Evolutionary conservation across 92 coral and sea anemone species (phyloP), one percentile per base, ranked within the genome.

Genomic region (Zoanthus sociatus): DNA sequence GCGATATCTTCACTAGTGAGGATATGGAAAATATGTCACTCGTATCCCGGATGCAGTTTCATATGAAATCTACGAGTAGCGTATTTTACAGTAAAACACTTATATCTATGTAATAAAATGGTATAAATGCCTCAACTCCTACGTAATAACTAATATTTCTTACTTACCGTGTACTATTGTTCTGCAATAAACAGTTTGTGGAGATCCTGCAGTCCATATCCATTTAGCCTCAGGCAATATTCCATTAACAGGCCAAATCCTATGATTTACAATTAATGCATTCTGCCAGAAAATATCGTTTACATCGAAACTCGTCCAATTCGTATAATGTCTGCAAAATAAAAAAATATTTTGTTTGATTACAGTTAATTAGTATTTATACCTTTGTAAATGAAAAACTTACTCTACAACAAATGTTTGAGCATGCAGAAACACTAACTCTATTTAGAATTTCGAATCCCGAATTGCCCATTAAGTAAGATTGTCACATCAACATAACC

Each of bases 251-350:
- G 81, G 81, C 81, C 81, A 76, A 21, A 0, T 0, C 16, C 16
- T 7, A 7, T 46, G 79, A 6, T 5, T 76, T 16, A 13, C 5
- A 51, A 50, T 14, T 1, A 76, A 67, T n/a, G 81, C 81, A 16
- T 76, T 76, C 50, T 32, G 9, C 81, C 81, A 76, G 81, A 4
- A n/a, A 26, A 76, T 21, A 17, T 76, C 81, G 45, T 76, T 76
- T 13, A 76, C 47, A 76, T 76, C 66, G 6, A 48, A 48, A 6
- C 21, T 51, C 21, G 60, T 48, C 81, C 81, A 76, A 48, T 51
- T 44, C 50, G 10, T 76, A 10, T 18, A 50, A 48, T 7, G 32
- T 33, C 81, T 76, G 45, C 42, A 37, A n/a, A 18, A 1, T 0
- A 4, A 9, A n/a, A 51, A 17, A 46, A n/a, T 6, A 50, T 10